Evolutionary conservation across 2,888 invertebrate species (phyloP).

Genomic region (Nasonia oneida): DNA sequence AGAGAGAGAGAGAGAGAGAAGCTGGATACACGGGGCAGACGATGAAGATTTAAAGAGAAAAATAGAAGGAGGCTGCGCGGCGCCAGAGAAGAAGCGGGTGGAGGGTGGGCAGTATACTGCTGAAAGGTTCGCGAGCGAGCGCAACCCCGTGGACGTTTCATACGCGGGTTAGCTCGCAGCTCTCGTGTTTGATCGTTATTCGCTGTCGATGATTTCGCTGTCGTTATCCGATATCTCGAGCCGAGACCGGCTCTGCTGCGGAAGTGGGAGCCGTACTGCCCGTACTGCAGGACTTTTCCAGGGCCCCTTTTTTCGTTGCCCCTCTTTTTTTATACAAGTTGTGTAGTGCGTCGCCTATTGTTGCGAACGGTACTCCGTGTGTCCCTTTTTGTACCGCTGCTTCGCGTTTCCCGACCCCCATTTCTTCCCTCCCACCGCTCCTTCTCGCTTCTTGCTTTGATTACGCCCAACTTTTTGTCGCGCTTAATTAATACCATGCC

Average conservation of each 20-base stretch:
- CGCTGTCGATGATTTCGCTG: neutral
- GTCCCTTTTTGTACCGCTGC: neutral
- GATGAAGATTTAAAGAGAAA: constrained; percentile 40
- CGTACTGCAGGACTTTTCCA: neutral
- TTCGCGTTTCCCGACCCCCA: neutral
- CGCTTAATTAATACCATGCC: constrained; percentile 34
- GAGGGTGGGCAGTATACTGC: neutral
- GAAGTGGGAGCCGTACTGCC: no score
- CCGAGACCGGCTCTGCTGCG: no score
- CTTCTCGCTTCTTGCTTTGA: constrained; percentile 5
- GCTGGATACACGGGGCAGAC: neutral
- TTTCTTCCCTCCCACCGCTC: no score
- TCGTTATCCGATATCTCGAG: no score
- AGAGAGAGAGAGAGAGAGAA: neutral
- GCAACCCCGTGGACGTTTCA: neutral
- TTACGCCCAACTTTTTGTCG: constrained; percentile 21
- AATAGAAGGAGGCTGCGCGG: neutral
- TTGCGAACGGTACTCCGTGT: constrained; percentile 11
- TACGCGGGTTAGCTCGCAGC: neutral
- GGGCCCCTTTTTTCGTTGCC: neutral
- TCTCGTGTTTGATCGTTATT: neutral
- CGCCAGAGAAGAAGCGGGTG: no score
- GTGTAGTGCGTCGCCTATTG: neutral
- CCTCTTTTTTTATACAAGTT: neutral
- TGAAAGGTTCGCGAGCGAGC: neutral